Evolutionary conservation across 2,113 vertebrate genomes (phyloP).

Genomic region (Catagonus wagneri): DNA sequence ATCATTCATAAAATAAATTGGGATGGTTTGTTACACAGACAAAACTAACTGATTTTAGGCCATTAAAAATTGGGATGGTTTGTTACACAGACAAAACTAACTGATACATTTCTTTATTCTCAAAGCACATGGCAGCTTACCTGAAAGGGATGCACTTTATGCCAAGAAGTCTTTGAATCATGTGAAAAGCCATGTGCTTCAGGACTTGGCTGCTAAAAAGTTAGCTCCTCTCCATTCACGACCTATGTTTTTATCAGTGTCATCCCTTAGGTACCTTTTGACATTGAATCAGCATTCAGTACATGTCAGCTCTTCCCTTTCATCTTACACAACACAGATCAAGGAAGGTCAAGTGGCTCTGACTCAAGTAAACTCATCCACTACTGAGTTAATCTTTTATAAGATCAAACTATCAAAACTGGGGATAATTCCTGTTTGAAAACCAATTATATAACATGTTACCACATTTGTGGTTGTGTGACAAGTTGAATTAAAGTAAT

Average conservation of each 20-base stretch:
- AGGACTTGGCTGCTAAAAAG: not conserved
- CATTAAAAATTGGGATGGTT: not conserved
- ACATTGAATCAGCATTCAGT: not conserved
- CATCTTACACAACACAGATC: not conserved
- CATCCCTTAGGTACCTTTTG: not conserved
- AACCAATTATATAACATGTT: not conserved
- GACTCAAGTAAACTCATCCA: not conserved
- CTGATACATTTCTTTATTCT: not conserved
- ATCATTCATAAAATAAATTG: not conserved
- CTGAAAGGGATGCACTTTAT: not conserved
- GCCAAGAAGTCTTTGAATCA: slow-evolving; percentile 20
- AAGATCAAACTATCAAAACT: not conserved
- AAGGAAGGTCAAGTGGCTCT: not conserved
- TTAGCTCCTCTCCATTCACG: not conserved
- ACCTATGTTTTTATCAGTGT: not conserved
- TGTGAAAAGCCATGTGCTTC: not conserved
- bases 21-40: not conserved
- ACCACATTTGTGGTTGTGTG: not conserved
- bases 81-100: not conserved
- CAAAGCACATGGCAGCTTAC: not conserved
- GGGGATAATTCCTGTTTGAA: not conserved
- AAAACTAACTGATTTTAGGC: not conserved
- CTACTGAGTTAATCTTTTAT: not conserved
- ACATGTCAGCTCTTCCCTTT: not conserved
- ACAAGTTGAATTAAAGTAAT: slow-evolving; percentile 2